Evolutionary conservation across 2,888 invertebrate species (phyloP).

Genomic region (Sepiola atlantica): DNA sequence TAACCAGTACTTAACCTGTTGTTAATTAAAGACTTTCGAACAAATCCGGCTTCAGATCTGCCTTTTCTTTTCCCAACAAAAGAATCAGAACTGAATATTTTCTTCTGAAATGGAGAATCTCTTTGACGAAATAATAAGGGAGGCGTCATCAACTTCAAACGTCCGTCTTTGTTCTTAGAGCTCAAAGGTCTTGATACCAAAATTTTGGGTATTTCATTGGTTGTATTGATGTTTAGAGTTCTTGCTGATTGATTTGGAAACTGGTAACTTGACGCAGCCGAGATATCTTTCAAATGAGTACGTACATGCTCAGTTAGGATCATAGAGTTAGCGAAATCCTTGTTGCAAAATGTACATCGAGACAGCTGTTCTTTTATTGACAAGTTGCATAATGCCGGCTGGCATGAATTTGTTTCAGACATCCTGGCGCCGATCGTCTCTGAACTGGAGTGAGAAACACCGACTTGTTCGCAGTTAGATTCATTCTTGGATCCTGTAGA

Average conservation of each 20-base stretch:
- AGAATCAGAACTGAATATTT: neutral
- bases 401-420: neutral
- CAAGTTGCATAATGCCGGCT: neutral
- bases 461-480: neutral
- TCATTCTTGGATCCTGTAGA: neutral
- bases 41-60: neutral
- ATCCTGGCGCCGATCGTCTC: neutral
- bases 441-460: neutral
- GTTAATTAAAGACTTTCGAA: neutral
- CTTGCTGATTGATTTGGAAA: neutral
- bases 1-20: neutral
- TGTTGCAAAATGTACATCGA: conserved; percentile 12
- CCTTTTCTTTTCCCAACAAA: neutral
- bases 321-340: neutral
- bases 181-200: neutral
- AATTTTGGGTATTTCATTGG: neutral
- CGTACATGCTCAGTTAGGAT: neutral
- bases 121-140: neutral
- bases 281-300: neutral
- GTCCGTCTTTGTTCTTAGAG: neutral
- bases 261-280: neutral
- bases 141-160: neutral
- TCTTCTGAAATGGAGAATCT: neutral
- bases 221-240: neutral
- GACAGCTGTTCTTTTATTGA: neutral